Evolutionary conservation across 2,797 vertebrate genomes (phyloP).

Genomic region (Macroramphosus scolopax): DNA sequence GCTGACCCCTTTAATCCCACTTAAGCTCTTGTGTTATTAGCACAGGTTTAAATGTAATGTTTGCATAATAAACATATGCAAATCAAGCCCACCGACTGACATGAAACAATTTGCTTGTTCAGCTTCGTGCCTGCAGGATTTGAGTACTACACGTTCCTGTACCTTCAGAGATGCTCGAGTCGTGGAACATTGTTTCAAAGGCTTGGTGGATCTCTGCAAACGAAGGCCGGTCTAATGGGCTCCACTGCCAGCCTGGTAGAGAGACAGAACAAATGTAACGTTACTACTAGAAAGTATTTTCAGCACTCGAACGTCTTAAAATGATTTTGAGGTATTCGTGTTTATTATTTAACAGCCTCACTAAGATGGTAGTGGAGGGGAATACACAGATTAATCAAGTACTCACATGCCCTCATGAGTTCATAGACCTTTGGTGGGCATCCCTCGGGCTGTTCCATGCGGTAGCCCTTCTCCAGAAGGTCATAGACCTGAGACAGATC

Average conservation of each 20-base stretch:
- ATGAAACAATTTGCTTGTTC: constrained; percentile 1
- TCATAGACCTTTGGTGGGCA: constrained; percentile 98
- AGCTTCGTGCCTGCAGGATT: background rate
- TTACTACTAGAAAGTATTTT: background rate
- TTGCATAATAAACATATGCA: too few relatives aligned
- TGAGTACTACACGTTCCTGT: constrained; percentile 11
- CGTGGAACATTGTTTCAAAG: constrained; percentile 99
- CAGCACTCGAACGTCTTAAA: background rate
- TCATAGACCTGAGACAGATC: constrained; percentile 99
- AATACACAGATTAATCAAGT: background rate
- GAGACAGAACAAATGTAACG: background rate
- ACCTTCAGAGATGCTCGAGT: constrained; percentile 99
- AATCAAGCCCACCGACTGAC: background rate
- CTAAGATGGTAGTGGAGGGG: too few relatives aligned
- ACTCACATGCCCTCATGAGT: constrained; percentile 99
- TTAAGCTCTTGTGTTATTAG: too few relatives aligned
- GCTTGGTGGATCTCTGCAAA: constrained; percentile 98
- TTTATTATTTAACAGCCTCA: too few relatives aligned
- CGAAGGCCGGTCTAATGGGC: constrained; percentile 91
- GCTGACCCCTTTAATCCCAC: background rate
- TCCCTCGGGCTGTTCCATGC: constrained; percentile 98
- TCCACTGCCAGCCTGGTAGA: constrained; percentile 95
- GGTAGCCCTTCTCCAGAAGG: constrained; percentile 96
- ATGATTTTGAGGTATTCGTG: background rate
- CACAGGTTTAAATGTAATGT: too few relatives aligned